phyloP scores from a whole-genome alignment of 2,888 invertebrate genomes.

The Synergus itoensis region DNA sequence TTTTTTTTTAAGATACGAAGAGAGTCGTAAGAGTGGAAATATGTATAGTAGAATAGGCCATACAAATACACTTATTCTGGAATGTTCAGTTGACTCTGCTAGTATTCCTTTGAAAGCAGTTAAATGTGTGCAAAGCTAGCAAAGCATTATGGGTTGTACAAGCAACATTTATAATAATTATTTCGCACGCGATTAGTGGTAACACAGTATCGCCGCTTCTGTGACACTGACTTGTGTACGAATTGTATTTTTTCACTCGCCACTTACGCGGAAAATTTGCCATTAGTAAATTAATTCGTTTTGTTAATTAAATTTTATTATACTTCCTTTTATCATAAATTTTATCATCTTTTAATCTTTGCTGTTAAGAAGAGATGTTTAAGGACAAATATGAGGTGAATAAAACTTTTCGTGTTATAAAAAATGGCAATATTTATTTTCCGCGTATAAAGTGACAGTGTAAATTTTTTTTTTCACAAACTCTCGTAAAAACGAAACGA shows the following conservation, averaged over 20 bases:
- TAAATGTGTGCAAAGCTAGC: constrained; percentile 22
- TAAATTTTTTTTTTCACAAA: constrained; percentile 4
- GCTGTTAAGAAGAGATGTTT: not conserved
- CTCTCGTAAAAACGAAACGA: constrained; percentile 17
- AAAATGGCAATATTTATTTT: not conserved
- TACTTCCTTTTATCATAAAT: not conserved
- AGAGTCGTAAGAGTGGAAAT: constrained; percentile 31
- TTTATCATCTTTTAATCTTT: not conserved
- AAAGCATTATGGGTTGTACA: constrained; percentile 32
- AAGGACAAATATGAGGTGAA: not conserved
- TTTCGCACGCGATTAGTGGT: constrained; percentile 36
- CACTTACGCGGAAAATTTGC: constrained; percentile 6
- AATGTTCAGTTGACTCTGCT: constrained; percentile 38
- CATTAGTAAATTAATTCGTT: not conserved
- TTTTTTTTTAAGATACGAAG: constrained; percentile 5
- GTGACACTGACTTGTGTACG: constrained; percentile 36
- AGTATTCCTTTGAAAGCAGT: constrained; percentile 38
- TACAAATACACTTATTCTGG: constrained; percentile 38
- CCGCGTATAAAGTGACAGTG: not conserved
- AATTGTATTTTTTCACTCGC: constrained; percentile 12
- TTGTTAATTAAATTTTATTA: not conserved
- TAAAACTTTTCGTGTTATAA: not conserved
- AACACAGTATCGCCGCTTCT: constrained; percentile 12
- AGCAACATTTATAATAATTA: constrained; percentile 39
- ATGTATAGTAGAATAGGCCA: constrained; percentile 27